Percentiles rank a stretch among this genome's conserved stretches.
These are phyloP conservation scores for Hemaris fuciformis DNA, from an alignment of 2,888 invertebrate genomes.

Conservation along the genomic window DNA sequence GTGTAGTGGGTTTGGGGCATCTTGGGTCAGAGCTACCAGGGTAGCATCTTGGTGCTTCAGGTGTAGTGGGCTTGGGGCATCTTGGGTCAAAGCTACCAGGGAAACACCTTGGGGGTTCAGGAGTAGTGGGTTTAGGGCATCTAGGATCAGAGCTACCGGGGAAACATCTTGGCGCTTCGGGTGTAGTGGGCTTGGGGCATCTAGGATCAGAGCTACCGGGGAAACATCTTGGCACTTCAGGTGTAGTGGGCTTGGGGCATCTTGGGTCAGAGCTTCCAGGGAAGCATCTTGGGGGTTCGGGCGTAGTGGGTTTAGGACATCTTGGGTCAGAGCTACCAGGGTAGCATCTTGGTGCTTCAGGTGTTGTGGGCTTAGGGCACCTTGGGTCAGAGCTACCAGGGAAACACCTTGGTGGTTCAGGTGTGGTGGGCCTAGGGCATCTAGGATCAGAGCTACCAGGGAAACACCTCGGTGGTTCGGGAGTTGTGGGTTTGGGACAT, in stretches of 20 bases:
- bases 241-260: constrained; percentile 39
- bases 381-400: constrained; percentile 37
- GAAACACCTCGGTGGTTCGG: constrained; percentile 35
- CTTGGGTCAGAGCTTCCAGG: constrained; percentile 40
- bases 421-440: constrained; percentile 38
- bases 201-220: constrained; percentile 23
- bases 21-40: constrained; percentile 28
- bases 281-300: constrained; percentile 25
- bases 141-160: constrained; percentile 38
- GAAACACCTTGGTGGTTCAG: constrained; percentile 33
- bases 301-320: constrained; percentile 40
- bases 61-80: constrained; percentile 30
- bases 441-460: constrained; percentile 36
- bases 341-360: constrained; percentile 33
- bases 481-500: constrained; percentile 32
- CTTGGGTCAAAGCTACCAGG: constrained; percentile 37
- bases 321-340: constrained; percentile 38
- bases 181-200: constrained; percentile 32
- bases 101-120: constrained; percentile 27
- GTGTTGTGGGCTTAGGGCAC: constrained; percentile 38
- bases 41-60: constrained; percentile 27
- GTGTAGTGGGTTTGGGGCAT: constrained; percentile 43
- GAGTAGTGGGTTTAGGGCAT: constrained; percentile 33
- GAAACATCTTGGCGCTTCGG: constrained; percentile 22
- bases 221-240: constrained; percentile 27